These are phyloP conservation scores for Cepphus grylle DNA, from an alignment of 2,113 vertebrate genomes.

Conservation along the genomic window DNA sequence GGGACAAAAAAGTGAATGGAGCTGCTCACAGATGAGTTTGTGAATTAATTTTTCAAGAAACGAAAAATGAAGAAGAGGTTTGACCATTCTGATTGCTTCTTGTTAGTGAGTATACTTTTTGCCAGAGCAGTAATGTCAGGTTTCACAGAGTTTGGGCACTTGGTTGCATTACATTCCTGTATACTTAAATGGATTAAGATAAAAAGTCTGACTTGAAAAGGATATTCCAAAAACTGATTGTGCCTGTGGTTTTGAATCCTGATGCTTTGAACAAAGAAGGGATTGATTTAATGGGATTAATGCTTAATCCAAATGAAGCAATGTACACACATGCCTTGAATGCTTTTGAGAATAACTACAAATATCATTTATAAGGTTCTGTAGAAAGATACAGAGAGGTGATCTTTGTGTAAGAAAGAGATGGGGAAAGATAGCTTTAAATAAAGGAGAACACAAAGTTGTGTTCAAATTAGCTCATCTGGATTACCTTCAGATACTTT, in stretches of 20 bases:
- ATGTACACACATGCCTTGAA: conserved; percentile 31
- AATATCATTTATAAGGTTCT: conserved; percentile 14
- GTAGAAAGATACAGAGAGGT: not conserved
- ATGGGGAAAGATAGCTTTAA: not conserved
- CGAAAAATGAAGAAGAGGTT: not conserved
- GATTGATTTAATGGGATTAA: conserved; percentile 61
- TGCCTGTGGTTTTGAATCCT: conserved; percentile 54
- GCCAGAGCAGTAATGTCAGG: not conserved
- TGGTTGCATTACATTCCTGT: conserved; percentile 6
- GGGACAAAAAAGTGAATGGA: not conserved
- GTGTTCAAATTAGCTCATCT: not conserved
- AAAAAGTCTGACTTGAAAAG: conserved; percentile 59
- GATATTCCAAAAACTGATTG: conserved; percentile 60
- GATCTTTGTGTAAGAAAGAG: not conserved
- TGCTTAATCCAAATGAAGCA: conserved; percentile 46
- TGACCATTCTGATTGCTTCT: not conserved
- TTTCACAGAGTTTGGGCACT: not conserved
- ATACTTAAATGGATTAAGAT: conserved; percentile 53
- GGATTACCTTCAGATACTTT: not conserved
- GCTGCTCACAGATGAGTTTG: not conserved
- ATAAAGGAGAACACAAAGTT: not conserved
- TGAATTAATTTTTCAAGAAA: conserved; percentile 4
- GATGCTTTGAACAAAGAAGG: conserved; percentile 59
- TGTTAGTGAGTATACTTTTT: not conserved
- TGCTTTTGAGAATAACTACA: conserved; percentile 50